Evolutionary conservation across 2,888 invertebrate genomes (phyloP).

Genomic region (Schrankia costaestrigalis): DNA sequence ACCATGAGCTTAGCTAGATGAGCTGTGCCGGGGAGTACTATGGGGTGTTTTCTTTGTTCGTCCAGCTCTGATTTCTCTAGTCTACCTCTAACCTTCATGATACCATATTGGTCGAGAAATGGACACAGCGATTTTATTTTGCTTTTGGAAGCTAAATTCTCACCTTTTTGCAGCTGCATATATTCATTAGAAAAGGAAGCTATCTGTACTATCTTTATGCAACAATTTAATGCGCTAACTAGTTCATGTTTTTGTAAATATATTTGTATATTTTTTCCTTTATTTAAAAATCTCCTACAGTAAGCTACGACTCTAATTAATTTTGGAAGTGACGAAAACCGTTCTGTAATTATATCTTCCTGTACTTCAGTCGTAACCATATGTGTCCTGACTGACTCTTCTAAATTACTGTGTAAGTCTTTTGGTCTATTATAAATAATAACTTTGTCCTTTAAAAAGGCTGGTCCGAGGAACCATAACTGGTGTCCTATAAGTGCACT

Average conservation of each 20-base stretch:
- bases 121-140: not conserved
- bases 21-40: not conserved
- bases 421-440: not conserved
- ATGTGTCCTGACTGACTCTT: not conserved
- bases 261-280: not conserved
- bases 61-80: not conserved
- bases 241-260: slow-evolving; percentile 3
- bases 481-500: not conserved
- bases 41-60: not conserved
- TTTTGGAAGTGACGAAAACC: slow-evolving; percentile 3
- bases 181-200: slow-evolving; percentile 1
- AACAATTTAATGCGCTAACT: not conserved
- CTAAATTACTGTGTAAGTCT: not conserved
- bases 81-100: slow-evolving; percentile 3
- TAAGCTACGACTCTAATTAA: slow-evolving; percentile 3
- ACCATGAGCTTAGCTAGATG: slow-evolving; percentile 1
- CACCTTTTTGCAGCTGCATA: not conserved
- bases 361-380: not conserved
- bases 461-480: not conserved
- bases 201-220: slow-evolving; percentile 1
- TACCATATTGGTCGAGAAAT: not conserved
- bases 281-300: not conserved
- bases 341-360: not conserved
- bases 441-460: not conserved
- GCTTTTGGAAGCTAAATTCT: not conserved